Conservation (phyloP, 2,888 invertebrate genomes). For the Rotaria sp. region DNA sequence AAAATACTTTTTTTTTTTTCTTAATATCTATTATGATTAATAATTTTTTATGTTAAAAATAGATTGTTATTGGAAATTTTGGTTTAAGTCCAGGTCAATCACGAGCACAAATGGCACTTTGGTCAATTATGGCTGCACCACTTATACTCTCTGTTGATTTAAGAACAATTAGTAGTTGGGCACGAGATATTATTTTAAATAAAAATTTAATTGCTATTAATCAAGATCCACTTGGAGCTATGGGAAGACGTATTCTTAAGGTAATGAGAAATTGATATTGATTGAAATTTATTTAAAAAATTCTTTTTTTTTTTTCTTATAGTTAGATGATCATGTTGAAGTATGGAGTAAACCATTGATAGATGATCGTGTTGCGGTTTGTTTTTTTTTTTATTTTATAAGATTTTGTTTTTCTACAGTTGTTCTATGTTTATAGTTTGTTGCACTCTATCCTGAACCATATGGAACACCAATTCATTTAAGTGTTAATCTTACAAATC, state of each 20-base stretch:
- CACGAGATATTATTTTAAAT: slow-evolving; percentile 84
- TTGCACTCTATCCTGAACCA: slow-evolving; percentile 36
- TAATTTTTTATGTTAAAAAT: no score
- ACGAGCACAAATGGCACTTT: slow-evolving; percentile 88
- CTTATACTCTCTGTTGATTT: slow-evolving; percentile 90
- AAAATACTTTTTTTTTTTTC: no score
- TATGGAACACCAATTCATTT: slow-evolving; percentile 39
- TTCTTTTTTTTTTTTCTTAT: background rate
- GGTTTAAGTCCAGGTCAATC: slow-evolving; percentile 87
- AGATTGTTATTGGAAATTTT: slow-evolving; percentile 79
- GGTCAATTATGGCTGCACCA: slow-evolving; percentile 88
- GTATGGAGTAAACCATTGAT: slow-evolving; percentile 41
- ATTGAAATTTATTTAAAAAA: background rate
- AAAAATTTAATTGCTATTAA: slow-evolving; percentile 82
- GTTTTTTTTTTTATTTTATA: background rate
- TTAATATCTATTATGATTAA: background rate
- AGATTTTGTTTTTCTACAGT: background rate
- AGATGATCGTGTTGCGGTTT: slow-evolving; percentile 26
- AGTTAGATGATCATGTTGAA: slow-evolving; percentile 33
- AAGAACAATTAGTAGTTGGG: slow-evolving; percentile 75
- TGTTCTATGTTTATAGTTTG: slow-evolving; percentile 26
- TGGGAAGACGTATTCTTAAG: slow-evolving; percentile 67
- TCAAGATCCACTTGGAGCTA: slow-evolving; percentile 83
- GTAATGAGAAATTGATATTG: slow-evolving; percentile 41
- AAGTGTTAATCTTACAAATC: slow-evolving; percentile 20